Evolutionary conservation across 2,888 invertebrate genomes (phyloP), one percentile per base, ranked within the genome.

Genomic region (Ecliptopera silaceata): DNA sequence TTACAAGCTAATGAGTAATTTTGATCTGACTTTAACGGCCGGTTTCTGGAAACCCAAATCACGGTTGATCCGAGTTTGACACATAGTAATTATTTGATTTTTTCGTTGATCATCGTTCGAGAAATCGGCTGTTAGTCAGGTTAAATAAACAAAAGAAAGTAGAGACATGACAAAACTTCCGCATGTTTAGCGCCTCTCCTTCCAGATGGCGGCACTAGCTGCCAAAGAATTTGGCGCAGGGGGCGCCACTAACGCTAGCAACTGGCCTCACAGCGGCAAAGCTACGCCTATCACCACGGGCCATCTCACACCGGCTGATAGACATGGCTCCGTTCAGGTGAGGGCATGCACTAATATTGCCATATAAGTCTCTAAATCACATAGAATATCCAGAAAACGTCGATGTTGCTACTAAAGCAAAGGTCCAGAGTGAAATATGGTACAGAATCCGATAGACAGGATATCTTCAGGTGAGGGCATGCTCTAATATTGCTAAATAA

Each of bases 321-420:
- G 98, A 91, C 98, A 98, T 88, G 98, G 98, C 88, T 98, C 98
- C 81, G 98, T 98, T 75, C 98, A 98, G 96, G 97, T 97, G 92
- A 58, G 20, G 96, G 92, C 60, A 52, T 36, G 5, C 1, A 1
- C 18, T 20, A 39, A 39, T 12, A n/a, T 3, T n/a, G 12, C 11
- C 13, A 34, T 1, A 34, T 12, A 12, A 34, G 34, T 34, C 15
- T 8, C 36, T 15, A 15, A 15, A 8, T 13, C 17, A 18, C 13
- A 36, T 5, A 15, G 3, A 39, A 20, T 11, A 6, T 20, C 20
- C n/a, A n/a, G n/a, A n/a, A n/a, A n/a, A n/a, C n/a, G n/a, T n/a
- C n/a, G n/a, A n/a, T n/a, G n/a, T n/a, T n/a, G n/a, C n/a, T n/a
- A n/a, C n/a, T n/a, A n/a, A n/a, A n/a, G n/a, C n/a, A n/a, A n/a